Evolutionary conservation across 2,797 vertebrate genomes (phyloP), one percentile per base, ranked within the genome.

Genomic region (Tinamus major): DNA sequence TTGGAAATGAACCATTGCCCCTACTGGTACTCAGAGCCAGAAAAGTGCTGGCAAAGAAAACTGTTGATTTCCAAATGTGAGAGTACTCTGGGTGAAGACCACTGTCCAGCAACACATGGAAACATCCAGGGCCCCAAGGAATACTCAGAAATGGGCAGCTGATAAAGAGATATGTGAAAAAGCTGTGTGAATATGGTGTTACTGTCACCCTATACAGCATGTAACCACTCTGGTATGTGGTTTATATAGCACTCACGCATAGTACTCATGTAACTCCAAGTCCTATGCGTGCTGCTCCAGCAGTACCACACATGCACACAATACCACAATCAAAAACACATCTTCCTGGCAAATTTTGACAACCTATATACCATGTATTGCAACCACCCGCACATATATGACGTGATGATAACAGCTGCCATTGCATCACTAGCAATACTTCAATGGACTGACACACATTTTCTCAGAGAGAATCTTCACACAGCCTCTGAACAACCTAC

Each of bases 261-360:
- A 96, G 80, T 64, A 92, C 85, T 95, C 91, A 75, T 91, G 89
- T 95, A 92, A 91, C 95, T 96, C 93, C 94, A 93, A 96, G 85
- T 87, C 89, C 84, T 93, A 87, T 96, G 95, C 95, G 95, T 96
- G 95, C 96, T 96, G 90, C 96, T 96, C 83, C 93, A 96, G 93
- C 93, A 96, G 92, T 96, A 96, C 94, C 95, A 96, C 95, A 95
- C 94, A 96, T 95, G 95, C 92, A 95, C 93, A 93, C 71, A 92
- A 95, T 95, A 96, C 94, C 95, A 96, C 95, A 96, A 96, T 96
- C 92, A 96, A 92, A 96, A 96, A 94, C 96, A 96, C 84, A 95
- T 96, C 95, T 95, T 94, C 94, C 93, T 96, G 95, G 95, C 92
- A 94, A 96, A 95, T 93, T 91, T 67, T 96, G 95, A 96, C 94